Percentiles rank a stretch among this genome's conserved stretches.
Conservation (phyloP, 1,140 invertebrate species). For the Archivesica marissinica region DNA sequence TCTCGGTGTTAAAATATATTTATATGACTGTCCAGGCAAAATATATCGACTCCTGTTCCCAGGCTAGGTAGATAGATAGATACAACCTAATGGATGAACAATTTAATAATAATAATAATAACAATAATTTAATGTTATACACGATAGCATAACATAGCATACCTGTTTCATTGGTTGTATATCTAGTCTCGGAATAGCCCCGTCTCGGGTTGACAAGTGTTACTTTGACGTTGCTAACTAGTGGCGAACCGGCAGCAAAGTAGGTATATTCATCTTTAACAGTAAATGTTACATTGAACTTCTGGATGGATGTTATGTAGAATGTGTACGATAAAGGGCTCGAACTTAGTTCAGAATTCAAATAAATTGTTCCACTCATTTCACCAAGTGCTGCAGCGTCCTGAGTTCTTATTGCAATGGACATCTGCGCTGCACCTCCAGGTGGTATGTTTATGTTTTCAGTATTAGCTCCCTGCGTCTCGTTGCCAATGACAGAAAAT, state of each 20-base stretch:
- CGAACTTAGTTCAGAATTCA: constrained; percentile 50
- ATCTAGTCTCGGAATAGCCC: constrained; percentile 13
- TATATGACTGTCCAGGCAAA: too few relatives aligned
- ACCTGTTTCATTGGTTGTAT: constrained; percentile 64
- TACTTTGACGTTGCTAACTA: constrained; percentile 61
- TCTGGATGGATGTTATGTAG: constrained; percentile 55
- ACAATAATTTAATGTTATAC: too few relatives aligned
- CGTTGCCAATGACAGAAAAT: constrained; percentile 21
- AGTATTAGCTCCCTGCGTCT: not conserved
- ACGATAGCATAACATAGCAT: too few relatives aligned
- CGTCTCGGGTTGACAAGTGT: constrained; percentile 53
- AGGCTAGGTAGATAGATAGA: too few relatives aligned
- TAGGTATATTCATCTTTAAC: constrained; percentile 73
- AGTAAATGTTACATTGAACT: constrained; percentile 64
- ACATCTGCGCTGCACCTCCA: constrained; percentile 49
- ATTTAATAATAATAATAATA: too few relatives aligned
- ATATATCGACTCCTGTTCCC: too few relatives aligned
- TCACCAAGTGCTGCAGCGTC: constrained; percentile 52
- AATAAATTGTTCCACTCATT: constrained; percentile 53
- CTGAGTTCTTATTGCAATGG: constrained; percentile 21
- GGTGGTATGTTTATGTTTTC: constrained; percentile 30
- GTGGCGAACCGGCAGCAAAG: constrained; percentile 64
- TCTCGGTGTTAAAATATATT: too few relatives aligned
- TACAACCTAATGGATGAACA: too few relatives aligned
- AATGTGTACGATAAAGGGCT: constrained; percentile 51